Percentiles rank a stretch among this genome's conserved stretches.
phyloP scores from a whole-genome alignment of 2,797 vertebrate genomes.

The Schizopygopsis pylzovi region DNA sequence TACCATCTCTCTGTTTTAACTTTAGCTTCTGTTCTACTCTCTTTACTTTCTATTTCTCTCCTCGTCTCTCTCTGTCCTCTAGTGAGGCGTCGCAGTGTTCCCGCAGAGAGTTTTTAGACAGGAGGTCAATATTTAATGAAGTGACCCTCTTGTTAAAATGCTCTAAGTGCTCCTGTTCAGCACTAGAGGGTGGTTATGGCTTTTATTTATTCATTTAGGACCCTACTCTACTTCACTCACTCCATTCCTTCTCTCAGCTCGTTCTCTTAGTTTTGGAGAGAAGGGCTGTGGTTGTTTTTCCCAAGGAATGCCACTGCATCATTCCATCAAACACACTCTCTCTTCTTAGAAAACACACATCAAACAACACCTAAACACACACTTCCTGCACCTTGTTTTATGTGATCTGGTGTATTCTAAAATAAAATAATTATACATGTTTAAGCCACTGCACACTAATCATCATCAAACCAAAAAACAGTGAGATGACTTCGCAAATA shows the following conservation, averaged over 20 bases:
- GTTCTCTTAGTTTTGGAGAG: slow-evolving; percentile 65
- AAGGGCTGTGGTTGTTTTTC: slow-evolving; percentile 78
- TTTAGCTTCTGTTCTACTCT: slow-evolving; percentile 6
- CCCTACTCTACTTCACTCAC: slow-evolving; percentile 64
- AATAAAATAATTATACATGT: background rate
- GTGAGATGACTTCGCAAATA: background rate
- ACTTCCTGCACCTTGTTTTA: background rate
- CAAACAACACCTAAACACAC: slow-evolving; percentile 42
- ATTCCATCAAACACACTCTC: slow-evolving; percentile 77
- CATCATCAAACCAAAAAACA: background rate
- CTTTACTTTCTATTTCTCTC: slow-evolving; percentile 1
- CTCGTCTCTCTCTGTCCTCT: slow-evolving; percentile 5
- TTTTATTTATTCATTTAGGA: slow-evolving; percentile 86
- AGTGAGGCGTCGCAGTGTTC: slow-evolving; percentile 63
- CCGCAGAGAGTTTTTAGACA: slow-evolving; percentile 73
- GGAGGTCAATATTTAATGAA: slow-evolving; percentile 86
- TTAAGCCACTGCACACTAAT: background rate
- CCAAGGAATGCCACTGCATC: slow-evolving; percentile 81
- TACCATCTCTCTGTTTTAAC: slow-evolving; percentile 10
- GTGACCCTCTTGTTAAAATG: slow-evolving; percentile 82
- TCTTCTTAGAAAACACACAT: slow-evolving; percentile 61
- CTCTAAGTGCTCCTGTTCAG: slow-evolving; percentile 80
- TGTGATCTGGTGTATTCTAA: background rate
- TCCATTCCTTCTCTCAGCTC: slow-evolving; percentile 26
- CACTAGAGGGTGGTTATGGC: slow-evolving; percentile 70